Evolutionary conservation across 2,797 vertebrate species (phyloP).

Genomic region (Sebastes hubbsi): DNA sequence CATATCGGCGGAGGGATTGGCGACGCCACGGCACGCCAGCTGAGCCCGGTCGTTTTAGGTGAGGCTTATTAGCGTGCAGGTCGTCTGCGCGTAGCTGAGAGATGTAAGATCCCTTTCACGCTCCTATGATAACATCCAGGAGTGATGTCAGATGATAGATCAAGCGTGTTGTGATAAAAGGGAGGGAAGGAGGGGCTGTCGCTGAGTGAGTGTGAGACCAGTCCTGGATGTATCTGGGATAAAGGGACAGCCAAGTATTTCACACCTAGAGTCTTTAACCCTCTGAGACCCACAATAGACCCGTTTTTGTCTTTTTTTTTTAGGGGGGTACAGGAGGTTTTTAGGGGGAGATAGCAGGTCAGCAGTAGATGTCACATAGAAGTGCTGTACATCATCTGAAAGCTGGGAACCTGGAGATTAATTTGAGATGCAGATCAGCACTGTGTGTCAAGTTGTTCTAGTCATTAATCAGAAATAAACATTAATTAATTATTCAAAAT

Average conservation of each 20-base stretch:
- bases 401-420: too few relatives aligned
- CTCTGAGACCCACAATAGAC: too few relatives aligned
- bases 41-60: conserved; percentile 37
- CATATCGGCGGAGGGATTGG: conserved; percentile 22
- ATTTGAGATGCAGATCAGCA: too few relatives aligned
- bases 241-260: neutral
- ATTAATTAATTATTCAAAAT: too few relatives aligned
- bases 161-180: conserved; percentile 41
- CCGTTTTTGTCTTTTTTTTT: too few relatives aligned
- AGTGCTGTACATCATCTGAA: too few relatives aligned
- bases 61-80: conserved; percentile 29
- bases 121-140: conserved; percentile 43
- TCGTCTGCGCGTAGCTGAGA: neutral
- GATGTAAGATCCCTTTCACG: conserved; percentile 43
- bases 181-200: neutral
- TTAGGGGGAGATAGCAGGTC: too few relatives aligned
- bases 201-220: neutral
- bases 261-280: too few relatives aligned
- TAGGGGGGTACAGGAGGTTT: accelerated
- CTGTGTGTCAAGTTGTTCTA: too few relatives aligned
- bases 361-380: too few relatives aligned
- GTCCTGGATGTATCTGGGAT: neutral
- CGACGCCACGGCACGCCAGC: conserved; percentile 4
- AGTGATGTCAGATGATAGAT: conserved; percentile 38
- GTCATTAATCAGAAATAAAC: too few relatives aligned